Evolutionary conservation across 2,113 vertebrate species (phyloP), one percentile per base, ranked within the genome.

Genomic region (Nyctibius bracteatus): DNA sequence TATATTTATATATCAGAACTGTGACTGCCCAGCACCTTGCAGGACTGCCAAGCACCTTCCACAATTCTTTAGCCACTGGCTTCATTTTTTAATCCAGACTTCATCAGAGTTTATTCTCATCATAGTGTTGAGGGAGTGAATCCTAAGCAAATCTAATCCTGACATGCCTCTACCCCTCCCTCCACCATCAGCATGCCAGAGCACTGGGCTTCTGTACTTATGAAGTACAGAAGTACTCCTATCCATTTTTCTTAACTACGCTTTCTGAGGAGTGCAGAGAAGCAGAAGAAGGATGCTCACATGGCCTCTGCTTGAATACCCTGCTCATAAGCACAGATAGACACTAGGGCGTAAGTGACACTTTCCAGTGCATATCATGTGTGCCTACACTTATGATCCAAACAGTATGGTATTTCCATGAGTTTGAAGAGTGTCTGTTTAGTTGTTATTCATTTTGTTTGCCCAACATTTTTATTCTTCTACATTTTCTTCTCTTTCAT

Each of bases 231-330:
- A n/a, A n/a, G n/a, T n/a, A n/a, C 52, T 81, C 51, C 41, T 68
- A 63, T 37, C 12, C n/a, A 75, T 96, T 91, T 82, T 94, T 89
- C 82, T 92, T 86, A 90, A 85, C 63, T 77, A 15, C 14, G 19
- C 7, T 54, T 82, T 95, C 80, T 78, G 47, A 28, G 68, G 86
- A 49, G 66, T 57, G 72, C 19, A 91, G 59, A 71, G 72, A 58
- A 88, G 46, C 75, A 86, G 57, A 90, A 87, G 61, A 77, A 86
- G 91, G 78, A 95, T 96, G 95, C 96, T 97, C 88, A 91, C 90
- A 96, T 92, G 86, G 57, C 35, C 75, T 74, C 87, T 97, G 58
- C 81, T 96, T 95, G 86, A 96, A 96, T 96, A 97, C 93, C 22
- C 75, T 96, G 71, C 35, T 86, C 28, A 21, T 83, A 54, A 83